A percentile compares a stretch with the other conserved stretches of the same genome.
phyloP scores from a whole-genome alignment of 2,113 vertebrate species.

The Chinchilla lanigera region DNA sequence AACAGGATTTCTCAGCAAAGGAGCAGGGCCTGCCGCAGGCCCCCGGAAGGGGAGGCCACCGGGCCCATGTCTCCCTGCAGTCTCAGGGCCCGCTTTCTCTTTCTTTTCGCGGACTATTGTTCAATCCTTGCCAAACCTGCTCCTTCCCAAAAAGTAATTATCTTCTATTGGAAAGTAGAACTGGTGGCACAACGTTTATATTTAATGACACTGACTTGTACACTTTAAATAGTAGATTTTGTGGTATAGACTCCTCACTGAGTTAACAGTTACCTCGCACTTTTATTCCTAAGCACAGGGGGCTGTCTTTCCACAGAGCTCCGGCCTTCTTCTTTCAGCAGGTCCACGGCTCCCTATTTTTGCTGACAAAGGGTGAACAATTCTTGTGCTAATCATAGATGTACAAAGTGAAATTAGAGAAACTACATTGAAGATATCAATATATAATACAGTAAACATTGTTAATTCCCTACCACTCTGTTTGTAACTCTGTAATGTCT shows the following conservation, averaged over 20 bases:
- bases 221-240: neutral
- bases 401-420: conserved; percentile 25
- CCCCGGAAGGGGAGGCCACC: neutral
- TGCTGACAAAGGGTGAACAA: neutral
- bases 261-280: neutral
- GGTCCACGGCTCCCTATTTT: neutral
- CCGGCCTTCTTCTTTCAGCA: neutral
- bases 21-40: neutral
- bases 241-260: neutral
- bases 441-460: too few relatives aligned
- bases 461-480: too few relatives aligned
- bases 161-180: neutral
- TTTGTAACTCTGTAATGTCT: too few relatives aligned
- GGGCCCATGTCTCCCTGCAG: neutral
- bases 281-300: neutral
- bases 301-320: neutral
- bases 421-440: too few relatives aligned
- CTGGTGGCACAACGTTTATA: neutral
- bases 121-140: neutral
- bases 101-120: neutral
- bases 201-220: neutral
- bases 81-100: neutral
- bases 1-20: neutral
- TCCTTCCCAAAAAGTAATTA: neutral
- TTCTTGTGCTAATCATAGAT: neutral